Conservation (phyloP, 2,113 vertebrate genomes). For the Gnathonemus longibarbis region DNA sequence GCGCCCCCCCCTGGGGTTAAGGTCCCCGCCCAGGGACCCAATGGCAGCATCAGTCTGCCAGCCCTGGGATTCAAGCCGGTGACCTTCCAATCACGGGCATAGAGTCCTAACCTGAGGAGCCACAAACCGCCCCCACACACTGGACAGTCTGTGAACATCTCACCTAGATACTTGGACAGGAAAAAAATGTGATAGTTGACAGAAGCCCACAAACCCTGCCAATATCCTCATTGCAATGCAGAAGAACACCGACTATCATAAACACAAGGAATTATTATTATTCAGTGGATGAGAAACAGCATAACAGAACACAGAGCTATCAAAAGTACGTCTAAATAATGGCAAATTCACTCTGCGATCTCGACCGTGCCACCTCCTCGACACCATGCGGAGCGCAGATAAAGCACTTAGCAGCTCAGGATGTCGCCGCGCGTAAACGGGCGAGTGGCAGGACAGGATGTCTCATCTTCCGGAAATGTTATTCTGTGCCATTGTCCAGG, state of each 20-base stretch:
- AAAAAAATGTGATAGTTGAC: neutral
- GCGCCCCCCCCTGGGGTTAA: neutral
- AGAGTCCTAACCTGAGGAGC: neutral
- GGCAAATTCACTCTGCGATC: neutral
- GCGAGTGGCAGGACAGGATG: neutral
- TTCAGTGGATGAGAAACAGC: neutral
- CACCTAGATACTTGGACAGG: neutral
- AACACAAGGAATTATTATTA: neutral
- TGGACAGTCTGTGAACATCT: neutral
- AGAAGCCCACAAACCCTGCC: neutral
- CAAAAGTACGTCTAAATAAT: neutral
- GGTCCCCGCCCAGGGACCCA: neutral
- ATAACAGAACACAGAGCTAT: neutral
- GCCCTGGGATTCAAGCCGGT: neutral
- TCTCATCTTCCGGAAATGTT: neutral
- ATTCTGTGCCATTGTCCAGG: neutral
- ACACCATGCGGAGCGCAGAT: neutral
- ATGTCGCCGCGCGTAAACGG: neutral
- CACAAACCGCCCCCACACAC: neutral
- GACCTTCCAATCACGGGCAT: neutral
- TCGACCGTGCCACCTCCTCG: neutral
- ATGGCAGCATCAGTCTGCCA: neutral
- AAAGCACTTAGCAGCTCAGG: neutral
- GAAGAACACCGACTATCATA: neutral
- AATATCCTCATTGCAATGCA: neutral